Percentiles rank a stretch among this genome's conserved stretches.
These are phyloP conservation scores for Cygnus buccinator DNA, from an alignment of 2,113 vertebrate species.

Conservation along the genomic window DNA sequence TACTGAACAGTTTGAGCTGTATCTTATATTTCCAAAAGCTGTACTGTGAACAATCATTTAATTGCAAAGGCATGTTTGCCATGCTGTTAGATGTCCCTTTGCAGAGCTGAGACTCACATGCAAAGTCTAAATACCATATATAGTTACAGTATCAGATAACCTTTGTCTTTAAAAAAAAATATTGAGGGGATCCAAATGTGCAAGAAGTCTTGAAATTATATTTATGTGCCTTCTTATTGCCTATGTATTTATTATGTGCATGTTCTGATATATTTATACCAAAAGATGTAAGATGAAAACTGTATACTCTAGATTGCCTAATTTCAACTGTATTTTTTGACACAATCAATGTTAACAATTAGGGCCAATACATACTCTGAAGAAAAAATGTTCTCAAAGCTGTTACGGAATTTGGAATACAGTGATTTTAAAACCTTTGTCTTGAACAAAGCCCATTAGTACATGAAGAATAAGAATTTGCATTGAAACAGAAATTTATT, in stretches of 20 bases:
- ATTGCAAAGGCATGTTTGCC: slow-evolving; percentile 1
- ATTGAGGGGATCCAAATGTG: background rate
- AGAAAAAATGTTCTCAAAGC: background rate
- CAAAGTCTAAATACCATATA: background rate
- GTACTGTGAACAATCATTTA: background rate
- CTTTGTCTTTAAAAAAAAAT: background rate
- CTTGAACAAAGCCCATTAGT: background rate
- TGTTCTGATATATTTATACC: background rate
- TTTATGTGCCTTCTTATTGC: background rate
- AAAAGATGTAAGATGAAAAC: background rate
- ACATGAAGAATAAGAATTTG: background rate
- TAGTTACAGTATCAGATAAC: background rate
- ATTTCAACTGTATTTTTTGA: background rate
- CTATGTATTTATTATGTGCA: background rate
- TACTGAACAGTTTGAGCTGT: background rate
- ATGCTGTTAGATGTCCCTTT: background rate
- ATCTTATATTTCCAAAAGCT: background rate
- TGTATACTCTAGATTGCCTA: background rate
- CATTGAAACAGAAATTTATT: background rate
- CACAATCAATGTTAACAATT: background rate
- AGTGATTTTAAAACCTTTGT: background rate
- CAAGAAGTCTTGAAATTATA: background rate
- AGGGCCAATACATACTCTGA: background rate
- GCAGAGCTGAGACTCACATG: background rate
- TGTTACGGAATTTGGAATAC: background rate